A percentile compares a stretch with the other conserved stretches of the same genome.
These are phyloP conservation scores for Microtus richardsoni DNA, from an alignment of 2,113 vertebrate genomes.

Conservation along the genomic window DNA sequence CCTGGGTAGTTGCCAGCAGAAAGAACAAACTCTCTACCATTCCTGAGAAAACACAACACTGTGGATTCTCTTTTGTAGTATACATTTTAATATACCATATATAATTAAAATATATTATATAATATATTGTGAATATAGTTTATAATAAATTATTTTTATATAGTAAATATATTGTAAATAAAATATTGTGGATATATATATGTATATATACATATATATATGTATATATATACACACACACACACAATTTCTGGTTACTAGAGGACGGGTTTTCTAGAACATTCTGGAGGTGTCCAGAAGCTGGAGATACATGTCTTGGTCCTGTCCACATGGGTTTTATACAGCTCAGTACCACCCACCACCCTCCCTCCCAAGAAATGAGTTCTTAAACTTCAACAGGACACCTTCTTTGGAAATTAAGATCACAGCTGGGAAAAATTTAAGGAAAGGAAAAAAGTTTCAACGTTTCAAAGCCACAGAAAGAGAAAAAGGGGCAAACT, in stretches of 20 bases:
- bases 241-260: not conserved
- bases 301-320: not conserved
- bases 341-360: not conserved
- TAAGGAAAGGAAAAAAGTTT: not conserved
- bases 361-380: not conserved
- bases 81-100: not conserved
- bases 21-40: not conserved
- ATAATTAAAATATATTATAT: not conserved
- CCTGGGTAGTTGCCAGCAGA: not conserved
- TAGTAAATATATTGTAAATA: too few species aligned
- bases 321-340: not conserved
- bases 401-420: conserved; percentile 24
- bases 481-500: not conserved
- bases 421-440: not conserved
- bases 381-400: not conserved
- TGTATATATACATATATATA: too few species aligned
- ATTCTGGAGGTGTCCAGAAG: not conserved
- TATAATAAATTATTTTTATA: too few species aligned
- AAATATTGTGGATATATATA: too few species aligned
- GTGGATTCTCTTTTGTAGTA: not conserved
- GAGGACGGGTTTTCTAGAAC: conserved; percentile 26
- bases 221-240: too few species aligned
- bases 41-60: conserved; percentile 2
- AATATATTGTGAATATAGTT: too few species aligned
- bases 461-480: not conserved